Conservation (phyloP, 2,888 invertebrate species). For the Prosapia bicincta region DNA sequence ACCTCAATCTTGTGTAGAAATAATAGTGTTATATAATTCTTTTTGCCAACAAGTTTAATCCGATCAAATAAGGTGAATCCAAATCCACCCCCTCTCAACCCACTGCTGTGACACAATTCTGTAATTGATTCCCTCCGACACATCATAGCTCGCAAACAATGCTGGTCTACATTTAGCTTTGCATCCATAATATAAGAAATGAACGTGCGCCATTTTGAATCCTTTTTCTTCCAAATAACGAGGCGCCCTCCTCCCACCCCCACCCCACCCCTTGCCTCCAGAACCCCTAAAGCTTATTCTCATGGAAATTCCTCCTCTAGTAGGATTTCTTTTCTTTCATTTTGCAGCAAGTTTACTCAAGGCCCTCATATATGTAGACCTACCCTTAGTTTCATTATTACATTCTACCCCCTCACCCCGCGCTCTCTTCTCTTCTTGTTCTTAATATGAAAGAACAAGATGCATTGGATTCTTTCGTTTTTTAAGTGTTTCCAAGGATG, state of each 20-base stretch:
- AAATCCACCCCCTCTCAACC: no score
- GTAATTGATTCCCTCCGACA: neutral
- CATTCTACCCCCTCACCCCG: conserved; percentile 23
- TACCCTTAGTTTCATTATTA: conserved; percentile 31
- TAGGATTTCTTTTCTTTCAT: conserved; percentile 32
- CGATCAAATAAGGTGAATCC: no score
- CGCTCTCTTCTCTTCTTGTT: conserved; percentile 11
- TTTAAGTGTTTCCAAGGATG: neutral
- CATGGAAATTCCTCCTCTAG: conserved; percentile 30
- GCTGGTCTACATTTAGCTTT: conserved; percentile 4
- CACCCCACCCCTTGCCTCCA: neutral
- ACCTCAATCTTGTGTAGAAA: no score
- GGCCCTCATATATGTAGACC: conserved; percentile 25
- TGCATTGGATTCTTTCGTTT: neutral
- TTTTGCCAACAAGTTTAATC: no score
- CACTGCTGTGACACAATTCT: no score
- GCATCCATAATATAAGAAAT: conserved; percentile 32
- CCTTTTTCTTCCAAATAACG: conserved; percentile 32
- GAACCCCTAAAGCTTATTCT: conserved; percentile 29
- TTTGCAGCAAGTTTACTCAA: conserved; percentile 27
- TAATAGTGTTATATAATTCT: no score
- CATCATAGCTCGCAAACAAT: neutral
- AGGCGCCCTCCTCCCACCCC: conserved; percentile 18
- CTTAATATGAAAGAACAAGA: conserved; percentile 23
- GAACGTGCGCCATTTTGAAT: conserved; percentile 32